Evolutionary conservation across 2,113 vertebrate genomes (phyloP), one percentile per base, ranked within the genome.

Genomic region (Oncorhynchus keta): DNA sequence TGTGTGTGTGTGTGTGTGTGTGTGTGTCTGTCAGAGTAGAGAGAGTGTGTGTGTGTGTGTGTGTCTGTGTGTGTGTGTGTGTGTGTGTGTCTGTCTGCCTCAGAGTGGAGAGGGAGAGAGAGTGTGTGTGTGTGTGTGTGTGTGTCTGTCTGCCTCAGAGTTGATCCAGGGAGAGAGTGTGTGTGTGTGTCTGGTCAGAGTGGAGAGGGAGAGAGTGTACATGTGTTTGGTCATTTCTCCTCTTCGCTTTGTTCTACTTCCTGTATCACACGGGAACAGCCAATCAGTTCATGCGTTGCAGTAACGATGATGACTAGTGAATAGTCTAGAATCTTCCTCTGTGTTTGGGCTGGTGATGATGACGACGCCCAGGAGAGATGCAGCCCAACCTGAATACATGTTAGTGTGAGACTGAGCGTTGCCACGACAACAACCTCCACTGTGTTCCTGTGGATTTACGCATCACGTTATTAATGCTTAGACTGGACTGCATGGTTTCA

Each of bases 261-360:
- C 90, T 48, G 78, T 91, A 92, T 93, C 86, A 88, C 86, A 86
- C 30, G 78, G 85, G 83, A 90, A 92, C 92, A 89, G 89, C 92
- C 93, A 93, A 94, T 93, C 93, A 94, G 93, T 93, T 93, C 92
- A 93, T 90, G 87, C 92, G 85, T 92, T 94, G 92, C 92, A 94
- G 92, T 94, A 93, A 88, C 83, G 82, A 90, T 87, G 12, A 89
- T 4, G 32, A 39, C 85, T 81, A 79, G 85, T 69, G 81, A 45
- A 45, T 82, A 85, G 90, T 89, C 79, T 89, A 89, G 89, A 83
- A 86, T 80, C 88, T 85, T 90, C 89, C 88, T 87, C 79, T 77
- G 62, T 39, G 13, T 80, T 83, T 85, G 87, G 81, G 81, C 74
- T 11, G 39, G 39, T 45, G 75, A 8, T 16, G 39, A 83, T 88